Evolutionary conservation across 2,797 vertebrate genomes (phyloP).

Genomic region (Limnodromus scolopaceus): DNA sequence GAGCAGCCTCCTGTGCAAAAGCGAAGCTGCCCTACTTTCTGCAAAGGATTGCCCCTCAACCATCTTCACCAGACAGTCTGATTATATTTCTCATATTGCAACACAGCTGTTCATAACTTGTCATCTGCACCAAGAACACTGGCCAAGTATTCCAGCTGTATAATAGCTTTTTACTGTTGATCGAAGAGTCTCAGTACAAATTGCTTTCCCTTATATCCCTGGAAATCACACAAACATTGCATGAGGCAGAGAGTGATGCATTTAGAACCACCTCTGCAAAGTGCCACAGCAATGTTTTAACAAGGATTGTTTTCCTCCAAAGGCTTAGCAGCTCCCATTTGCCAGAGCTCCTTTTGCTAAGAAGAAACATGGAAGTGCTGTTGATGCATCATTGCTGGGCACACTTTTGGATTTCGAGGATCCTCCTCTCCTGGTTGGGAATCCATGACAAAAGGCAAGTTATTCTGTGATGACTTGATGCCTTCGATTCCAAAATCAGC

Average conservation of each 20-base stretch:
- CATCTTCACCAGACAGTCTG: not conserved
- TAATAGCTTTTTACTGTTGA: not conserved
- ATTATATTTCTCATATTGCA: not conserved
- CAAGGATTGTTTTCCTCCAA: not conserved
- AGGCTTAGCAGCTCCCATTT: not conserved
- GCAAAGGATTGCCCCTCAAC: not conserved
- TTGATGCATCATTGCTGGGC: not conserved
- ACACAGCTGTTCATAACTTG: conserved; percentile 1
- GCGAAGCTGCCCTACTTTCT: not conserved
- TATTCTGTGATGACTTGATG: not conserved
- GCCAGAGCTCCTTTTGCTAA: not conserved
- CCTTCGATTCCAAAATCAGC: not conserved
- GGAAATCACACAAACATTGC: conserved; percentile 14
- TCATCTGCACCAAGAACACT: not conserved
- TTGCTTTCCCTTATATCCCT: not conserved
- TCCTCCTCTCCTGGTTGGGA: not conserved
- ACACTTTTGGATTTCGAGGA: not conserved
- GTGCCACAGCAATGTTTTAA: not conserved
- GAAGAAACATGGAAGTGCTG: not conserved
- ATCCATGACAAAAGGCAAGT: not conserved
- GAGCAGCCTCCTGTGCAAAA: not conserved
- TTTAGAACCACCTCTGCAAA: conserved; percentile 52
- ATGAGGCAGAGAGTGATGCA: not conserved
- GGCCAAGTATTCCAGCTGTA: conserved; percentile 28
- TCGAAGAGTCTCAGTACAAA: not conserved